Conservation (phyloP, 53 echinoderm and acorn worm genomes). For the Henricia sp. region DNA sequence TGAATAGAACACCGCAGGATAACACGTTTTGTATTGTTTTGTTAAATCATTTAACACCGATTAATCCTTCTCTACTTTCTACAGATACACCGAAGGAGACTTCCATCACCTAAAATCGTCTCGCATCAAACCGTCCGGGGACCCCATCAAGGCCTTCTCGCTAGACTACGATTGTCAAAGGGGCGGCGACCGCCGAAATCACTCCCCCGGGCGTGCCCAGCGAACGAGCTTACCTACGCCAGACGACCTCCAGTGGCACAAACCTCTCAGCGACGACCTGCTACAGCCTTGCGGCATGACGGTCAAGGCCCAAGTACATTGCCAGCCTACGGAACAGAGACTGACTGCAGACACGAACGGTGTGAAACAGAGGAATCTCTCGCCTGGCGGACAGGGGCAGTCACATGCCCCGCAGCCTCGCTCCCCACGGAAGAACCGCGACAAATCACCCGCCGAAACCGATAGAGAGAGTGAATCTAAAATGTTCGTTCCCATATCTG, state of each 20-base stretch:
- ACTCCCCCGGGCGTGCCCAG: constrained; percentile 17
- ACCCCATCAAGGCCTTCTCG: constrained; percentile 61
- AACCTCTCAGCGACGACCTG: constrained; percentile 7
- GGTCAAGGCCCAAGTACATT: constrained; percentile 75
- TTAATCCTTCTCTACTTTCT: not conserved
- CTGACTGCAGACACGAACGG: constrained; percentile 33
- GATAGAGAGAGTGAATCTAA: constrained; percentile 16
- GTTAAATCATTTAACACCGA: too few relatives aligned
- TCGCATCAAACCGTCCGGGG: constrained; percentile 62
- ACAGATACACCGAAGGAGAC: constrained; percentile 73
- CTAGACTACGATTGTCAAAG: constrained; percentile 56
- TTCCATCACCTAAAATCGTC: constrained; percentile 69
- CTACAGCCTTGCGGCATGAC: constrained; percentile 55
- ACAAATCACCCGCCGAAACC: not conserved
- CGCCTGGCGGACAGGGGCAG: constrained; percentile 48
- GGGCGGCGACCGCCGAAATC: constrained; percentile 14
- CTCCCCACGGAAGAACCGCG: constrained; percentile 51
- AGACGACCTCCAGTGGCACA: constrained; percentile 40
- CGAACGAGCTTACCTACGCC: constrained; percentile 44
- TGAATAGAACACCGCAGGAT: too few relatives aligned
- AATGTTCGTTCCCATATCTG: constrained; percentile 56
- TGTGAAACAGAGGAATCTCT: constrained; percentile 43
- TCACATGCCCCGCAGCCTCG: constrained; percentile 39
- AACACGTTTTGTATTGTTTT: too few relatives aligned
- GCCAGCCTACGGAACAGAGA: constrained; percentile 55